Conservation (phyloP, 2,113 vertebrate species). For the Heptranchias perlo region DNA sequence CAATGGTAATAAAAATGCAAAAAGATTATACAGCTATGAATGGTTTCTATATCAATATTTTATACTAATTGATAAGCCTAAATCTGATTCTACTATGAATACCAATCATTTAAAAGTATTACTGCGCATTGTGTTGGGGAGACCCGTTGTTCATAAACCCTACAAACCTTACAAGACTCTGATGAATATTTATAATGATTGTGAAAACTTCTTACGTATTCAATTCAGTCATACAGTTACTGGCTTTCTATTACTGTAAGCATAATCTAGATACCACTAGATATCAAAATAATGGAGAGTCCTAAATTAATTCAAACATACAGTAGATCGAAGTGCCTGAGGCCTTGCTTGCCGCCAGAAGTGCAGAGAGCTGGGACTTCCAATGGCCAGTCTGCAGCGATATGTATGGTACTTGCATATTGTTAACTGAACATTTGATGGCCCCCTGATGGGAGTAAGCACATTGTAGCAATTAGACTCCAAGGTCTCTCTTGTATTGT, state of each 20-base stretch:
- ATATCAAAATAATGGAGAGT: too few species aligned
- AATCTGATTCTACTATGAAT: not conserved
- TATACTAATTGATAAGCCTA: not conserved
- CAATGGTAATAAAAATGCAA: not conserved
- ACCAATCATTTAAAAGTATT: not conserved
- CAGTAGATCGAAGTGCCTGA: too few species aligned
- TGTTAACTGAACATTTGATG: too few species aligned
- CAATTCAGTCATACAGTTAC: not conserved
- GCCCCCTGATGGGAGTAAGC: too few species aligned
- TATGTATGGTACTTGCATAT: too few species aligned
- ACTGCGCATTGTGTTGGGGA: not conserved
- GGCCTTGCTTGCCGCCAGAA: too few species aligned
- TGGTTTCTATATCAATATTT: not conserved
- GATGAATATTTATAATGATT: not conserved
- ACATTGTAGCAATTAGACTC: too few species aligned
- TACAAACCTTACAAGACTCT: not conserved
- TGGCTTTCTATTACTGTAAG: not conserved
- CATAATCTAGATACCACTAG: too few species aligned
- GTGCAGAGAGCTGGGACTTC: too few species aligned
- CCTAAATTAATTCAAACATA: too few species aligned
- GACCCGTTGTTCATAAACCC: not conserved
- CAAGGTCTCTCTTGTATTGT: too few species aligned
- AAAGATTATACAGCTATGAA: not conserved
- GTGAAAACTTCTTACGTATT: not conserved
- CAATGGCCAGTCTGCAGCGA: too few species aligned